phyloP scores from a whole-genome alignment of 2,797 vertebrate genomes.

The Spinibarbus caldwelli region DNA sequence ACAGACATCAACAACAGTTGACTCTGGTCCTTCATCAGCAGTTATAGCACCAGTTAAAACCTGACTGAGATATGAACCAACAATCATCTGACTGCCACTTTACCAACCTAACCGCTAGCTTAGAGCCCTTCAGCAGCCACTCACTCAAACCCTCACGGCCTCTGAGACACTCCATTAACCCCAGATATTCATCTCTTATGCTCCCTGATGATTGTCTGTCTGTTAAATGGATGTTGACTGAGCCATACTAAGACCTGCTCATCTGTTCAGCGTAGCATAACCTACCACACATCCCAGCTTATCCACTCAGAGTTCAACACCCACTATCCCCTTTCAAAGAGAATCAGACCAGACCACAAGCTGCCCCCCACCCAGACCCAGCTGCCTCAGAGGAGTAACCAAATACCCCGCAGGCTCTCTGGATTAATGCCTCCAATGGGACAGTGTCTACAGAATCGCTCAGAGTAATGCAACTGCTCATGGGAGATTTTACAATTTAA shows the following conservation, averaged over 20 bases:
- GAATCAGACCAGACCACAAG: constrained; percentile 63
- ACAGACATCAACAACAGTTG: constrained; percentile 36
- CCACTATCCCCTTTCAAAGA: constrained; percentile 74
- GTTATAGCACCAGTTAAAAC: constrained; percentile 5
- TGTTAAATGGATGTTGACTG: constrained; percentile 35
- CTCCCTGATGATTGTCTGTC: constrained; percentile 26
- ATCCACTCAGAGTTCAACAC: constrained; percentile 64
- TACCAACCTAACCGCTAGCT: constrained; percentile 31
- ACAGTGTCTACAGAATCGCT: constrained; percentile 63
- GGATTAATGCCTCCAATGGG: constrained; percentile 69
- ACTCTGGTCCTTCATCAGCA: constrained; percentile 21
- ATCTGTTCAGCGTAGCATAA: constrained; percentile 2
- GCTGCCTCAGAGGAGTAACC: constrained; percentile 72
- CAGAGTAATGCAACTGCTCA: constrained; percentile 23
- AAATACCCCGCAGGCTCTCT: constrained; percentile 68
- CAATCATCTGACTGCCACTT: constrained; percentile 34
- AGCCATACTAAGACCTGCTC: constrained; percentile 31
- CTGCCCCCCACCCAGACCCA: constrained; percentile 65
- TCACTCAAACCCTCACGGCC: constrained; percentile 6
- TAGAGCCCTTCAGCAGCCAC: constrained; percentile 37
- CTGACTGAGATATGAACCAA: constrained; percentile 20
- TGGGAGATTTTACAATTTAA: constrained; percentile 21
- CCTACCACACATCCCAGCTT: constrained; percentile 50
- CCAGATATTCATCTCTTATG: constrained; percentile 13
- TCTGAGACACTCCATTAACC: constrained; percentile 40